Evolutionary conservation across 2,797 vertebrate genomes (phyloP).

Genomic region (Mormyrus hasselquistii): DNA sequence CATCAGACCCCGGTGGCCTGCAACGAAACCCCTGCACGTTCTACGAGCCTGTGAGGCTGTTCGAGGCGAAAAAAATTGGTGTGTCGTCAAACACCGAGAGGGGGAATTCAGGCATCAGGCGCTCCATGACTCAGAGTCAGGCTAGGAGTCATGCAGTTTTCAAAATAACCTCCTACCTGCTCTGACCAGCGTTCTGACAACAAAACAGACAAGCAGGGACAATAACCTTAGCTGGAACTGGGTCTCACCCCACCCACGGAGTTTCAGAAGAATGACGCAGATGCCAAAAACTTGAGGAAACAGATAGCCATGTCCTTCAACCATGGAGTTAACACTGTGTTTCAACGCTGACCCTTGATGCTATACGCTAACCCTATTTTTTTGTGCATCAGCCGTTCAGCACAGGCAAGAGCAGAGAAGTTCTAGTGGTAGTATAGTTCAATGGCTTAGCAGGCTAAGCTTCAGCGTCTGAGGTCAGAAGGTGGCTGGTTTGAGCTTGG

Average conservation of each 20-base stretch:
- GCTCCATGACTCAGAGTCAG: not conserved
- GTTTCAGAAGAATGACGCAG: not conserved
- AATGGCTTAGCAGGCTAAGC: not conserved
- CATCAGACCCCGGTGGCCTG: too few species aligned
- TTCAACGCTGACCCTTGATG: not conserved
- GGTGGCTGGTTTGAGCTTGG: not conserved
- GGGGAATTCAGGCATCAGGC: not conserved
- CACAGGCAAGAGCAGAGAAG: not conserved
- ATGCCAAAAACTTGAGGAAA: not conserved
- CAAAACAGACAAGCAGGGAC: not conserved
- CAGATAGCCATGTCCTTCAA: not conserved
- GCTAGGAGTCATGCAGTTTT: not conserved
- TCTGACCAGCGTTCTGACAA: not conserved
- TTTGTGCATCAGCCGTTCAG: not conserved
- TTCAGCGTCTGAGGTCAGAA: not conserved
- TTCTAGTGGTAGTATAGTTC: not conserved
- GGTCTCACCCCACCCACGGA: not conserved
- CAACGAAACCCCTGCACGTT: not conserved
- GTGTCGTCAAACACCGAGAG: not conserved
- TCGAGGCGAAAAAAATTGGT: not conserved
- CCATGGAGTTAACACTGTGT: not conserved
- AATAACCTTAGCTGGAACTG: not conserved
- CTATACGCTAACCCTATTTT: not conserved
- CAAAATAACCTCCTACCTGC: not conserved
- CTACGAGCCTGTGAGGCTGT: not conserved